Evolutionary conservation across 1,140 invertebrate genomes (phyloP).

Genomic region (Uloborus diversus): DNA sequence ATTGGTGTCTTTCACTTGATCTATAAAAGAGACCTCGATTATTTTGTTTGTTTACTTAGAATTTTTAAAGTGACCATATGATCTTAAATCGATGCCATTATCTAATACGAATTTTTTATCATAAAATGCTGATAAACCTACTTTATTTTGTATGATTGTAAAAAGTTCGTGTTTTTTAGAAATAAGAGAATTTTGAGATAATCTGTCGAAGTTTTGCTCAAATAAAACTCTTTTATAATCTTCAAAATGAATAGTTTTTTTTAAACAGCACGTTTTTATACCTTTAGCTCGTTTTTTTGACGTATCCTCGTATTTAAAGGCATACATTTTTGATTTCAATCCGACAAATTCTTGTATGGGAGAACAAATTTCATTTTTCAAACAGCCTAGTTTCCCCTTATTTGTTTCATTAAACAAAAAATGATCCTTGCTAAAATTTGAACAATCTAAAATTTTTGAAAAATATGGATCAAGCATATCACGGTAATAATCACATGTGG

Average conservation of each 20-base stretch:
- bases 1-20: no score
- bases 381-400: neutral
- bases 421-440: neutral
- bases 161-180: neutral
- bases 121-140: neutral
- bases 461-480: neutral
- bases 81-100: neutral
- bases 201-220: neutral
- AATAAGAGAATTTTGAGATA: neutral
- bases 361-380: neutral
- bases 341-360: neutral
- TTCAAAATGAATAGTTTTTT: neutral
- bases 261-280: neutral
- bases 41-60: no score
- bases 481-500: neutral
- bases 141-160: neutral
- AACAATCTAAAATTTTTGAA: neutral
- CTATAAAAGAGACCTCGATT: no score
- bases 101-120: neutral
- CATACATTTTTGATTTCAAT: neutral
- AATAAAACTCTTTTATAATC: neutral
- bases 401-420: neutral
- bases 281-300: neutral
- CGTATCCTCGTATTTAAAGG: neutral
- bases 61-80: neutral